These are phyloP conservation scores for Limanda limanda DNA, from an alignment of 2,113 vertebrate genomes.

Conservation along the genomic window DNA sequence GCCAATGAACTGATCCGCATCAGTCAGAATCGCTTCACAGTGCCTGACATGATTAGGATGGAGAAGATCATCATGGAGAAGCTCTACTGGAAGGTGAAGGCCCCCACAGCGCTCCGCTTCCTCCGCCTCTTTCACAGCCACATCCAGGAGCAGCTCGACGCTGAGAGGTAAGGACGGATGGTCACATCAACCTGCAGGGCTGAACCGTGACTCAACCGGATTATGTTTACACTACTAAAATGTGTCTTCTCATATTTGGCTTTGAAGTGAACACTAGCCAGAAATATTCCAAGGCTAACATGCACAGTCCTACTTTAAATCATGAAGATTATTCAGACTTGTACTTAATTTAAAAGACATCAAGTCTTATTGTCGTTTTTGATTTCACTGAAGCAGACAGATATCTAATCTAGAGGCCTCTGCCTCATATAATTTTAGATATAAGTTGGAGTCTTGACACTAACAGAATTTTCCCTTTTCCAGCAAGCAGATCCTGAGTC, in stretches of 20 bases:
- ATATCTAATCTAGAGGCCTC: neutral
- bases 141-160: slow-evolving; percentile 83
- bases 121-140: slow-evolving; percentile 89
- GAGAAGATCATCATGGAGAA: slow-evolving; percentile 98
- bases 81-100: slow-evolving; percentile 91
- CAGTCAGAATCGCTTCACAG: slow-evolving; percentile 94
- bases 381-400: neutral
- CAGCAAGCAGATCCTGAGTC: slow-evolving; percentile 86
- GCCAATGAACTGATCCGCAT: slow-evolving; percentile 94
- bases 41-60: slow-evolving; percentile 98
- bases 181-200: slow-evolving; percentile 35
- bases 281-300: slow-evolving; percentile 27
- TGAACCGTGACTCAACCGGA: slow-evolving; percentile 50
- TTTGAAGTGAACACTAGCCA: slow-evolving; percentile 25
- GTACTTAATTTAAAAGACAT: neutral
- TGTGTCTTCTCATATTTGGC: slow-evolving; percentile 52
- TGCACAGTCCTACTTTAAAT: slow-evolving; percentile 21
- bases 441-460: slow-evolving; percentile 1
- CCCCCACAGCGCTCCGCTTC: slow-evolving; percentile 90
- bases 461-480: slow-evolving; percentile 60
- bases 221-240: slow-evolving; percentile 42
- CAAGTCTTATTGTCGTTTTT: neutral
- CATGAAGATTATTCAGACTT: slow-evolving; percentile 14
- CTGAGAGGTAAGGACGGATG: slow-evolving; percentile 86
- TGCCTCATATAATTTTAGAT: neutral